Evolutionary conservation across 2,888 invertebrate genomes (phyloP).

Genomic region (Falcaria lacertinaria): DNA sequence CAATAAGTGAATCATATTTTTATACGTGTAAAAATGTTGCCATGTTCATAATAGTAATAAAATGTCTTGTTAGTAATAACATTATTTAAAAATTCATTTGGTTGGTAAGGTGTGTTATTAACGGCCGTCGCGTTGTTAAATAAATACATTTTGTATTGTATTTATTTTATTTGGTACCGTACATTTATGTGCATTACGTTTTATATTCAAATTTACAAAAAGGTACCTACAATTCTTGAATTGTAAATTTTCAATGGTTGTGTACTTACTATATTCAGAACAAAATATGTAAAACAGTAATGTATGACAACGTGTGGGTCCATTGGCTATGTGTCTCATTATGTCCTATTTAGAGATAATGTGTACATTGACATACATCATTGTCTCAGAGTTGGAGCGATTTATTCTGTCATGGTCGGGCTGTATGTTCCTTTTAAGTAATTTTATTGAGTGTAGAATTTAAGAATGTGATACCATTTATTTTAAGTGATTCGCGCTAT

Average conservation of each 20-base stretch:
- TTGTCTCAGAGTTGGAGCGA: slow-evolving; percentile 12
- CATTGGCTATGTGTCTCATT: slow-evolving; percentile 42
- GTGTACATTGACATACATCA: background rate
- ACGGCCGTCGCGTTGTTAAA: slow-evolving; percentile 26
- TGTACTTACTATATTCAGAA: slow-evolving; percentile 63
- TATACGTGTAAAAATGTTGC: slow-evolving; percentile 77
- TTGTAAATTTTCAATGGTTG: slow-evolving; percentile 62
- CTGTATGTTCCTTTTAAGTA: slow-evolving; percentile 73
- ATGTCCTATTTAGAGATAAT: slow-evolving; percentile 39
- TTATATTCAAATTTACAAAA: slow-evolving; percentile 11
- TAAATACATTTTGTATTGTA: slow-evolving; percentile 18
- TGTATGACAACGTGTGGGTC: slow-evolving; percentile 30
- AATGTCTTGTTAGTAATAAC: slow-evolving; percentile 39
- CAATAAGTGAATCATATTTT: slow-evolving; percentile 73
- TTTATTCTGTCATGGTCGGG: slow-evolving; percentile 60
- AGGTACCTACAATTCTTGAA: slow-evolving; percentile 41
- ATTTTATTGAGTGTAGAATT: slow-evolving; percentile 61
- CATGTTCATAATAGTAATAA: slow-evolving; percentile 73
- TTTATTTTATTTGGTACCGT: slow-evolving; percentile 20
- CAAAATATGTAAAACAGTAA: slow-evolving; percentile 31
- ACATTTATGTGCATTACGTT: slow-evolving; percentile 4
- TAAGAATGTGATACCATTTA: slow-evolving; percentile 79
- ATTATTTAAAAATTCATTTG: slow-evolving; percentile 23
- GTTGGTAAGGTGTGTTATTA: slow-evolving; percentile 23
- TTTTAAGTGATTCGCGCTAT: slow-evolving; percentile 61